phyloP scores from a whole-genome alignment of 2,113 vertebrate species.

The Elephas maximus region DNA sequence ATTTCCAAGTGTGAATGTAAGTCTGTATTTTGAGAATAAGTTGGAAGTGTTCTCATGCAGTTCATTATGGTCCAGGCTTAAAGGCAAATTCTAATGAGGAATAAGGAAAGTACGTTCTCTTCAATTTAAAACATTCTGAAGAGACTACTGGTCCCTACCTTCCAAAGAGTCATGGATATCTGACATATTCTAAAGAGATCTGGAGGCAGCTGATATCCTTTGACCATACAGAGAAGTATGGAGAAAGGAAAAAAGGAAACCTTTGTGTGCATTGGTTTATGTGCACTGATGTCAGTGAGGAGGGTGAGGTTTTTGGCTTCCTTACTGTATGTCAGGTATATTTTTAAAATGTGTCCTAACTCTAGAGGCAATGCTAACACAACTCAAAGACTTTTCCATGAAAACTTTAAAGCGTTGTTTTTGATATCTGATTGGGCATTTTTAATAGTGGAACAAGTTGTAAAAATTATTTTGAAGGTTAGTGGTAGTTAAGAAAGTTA shows the following conservation, averaged over 20 bases:
- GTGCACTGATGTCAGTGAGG: constrained; percentile 61
- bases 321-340: constrained; percentile 47
- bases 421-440: constrained; percentile 33
- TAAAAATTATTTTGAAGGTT: neutral
- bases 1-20: neutral
- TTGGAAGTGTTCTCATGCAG: neutral
- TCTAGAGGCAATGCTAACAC: neutral
- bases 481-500: constrained; percentile 31
- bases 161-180: constrained; percentile 9
- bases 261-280: neutral
- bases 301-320: constrained; percentile 46
- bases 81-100: constrained; percentile 23
- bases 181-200: neutral
- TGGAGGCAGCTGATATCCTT: neutral
- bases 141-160: neutral
- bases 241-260: neutral
- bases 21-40: constrained; percentile 44
- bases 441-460: constrained; percentile 60
- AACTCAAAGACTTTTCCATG: constrained; percentile 64
- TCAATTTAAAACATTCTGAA: constrained; percentile 62
- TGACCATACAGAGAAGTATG: neutral
- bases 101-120: constrained; percentile 28
- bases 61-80: neutral
- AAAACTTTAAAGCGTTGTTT: constrained; percentile 43
- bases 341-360: constrained; percentile 77